phyloP scores from a whole-genome alignment of 2,888 invertebrate species.

The Pheosia gnoma region DNA sequence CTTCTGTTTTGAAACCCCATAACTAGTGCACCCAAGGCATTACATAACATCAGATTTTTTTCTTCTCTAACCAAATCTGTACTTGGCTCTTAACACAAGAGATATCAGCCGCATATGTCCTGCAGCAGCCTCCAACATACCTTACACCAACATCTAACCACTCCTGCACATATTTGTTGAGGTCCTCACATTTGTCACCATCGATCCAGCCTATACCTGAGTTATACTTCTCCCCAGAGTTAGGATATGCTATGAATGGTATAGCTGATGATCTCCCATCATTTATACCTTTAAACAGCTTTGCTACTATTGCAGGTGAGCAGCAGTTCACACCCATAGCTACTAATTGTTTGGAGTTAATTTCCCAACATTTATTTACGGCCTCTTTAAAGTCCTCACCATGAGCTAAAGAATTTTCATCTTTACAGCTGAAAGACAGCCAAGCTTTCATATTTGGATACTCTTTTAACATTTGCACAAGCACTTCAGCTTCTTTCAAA shows the following conservation, averaged over 20 bases:
- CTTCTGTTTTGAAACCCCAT: not conserved
- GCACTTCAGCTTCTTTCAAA: conserved; percentile 90
- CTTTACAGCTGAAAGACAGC: conserved; percentile 93
- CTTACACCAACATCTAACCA: conserved; percentile 92
- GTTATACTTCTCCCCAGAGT: conserved; percentile 92
- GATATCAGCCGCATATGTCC: conserved; percentile 91
- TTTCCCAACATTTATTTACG: conserved; percentile 86
- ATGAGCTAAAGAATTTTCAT: conserved; percentile 84
- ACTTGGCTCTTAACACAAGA: conserved; percentile 78
- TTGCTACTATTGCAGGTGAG: conserved; percentile 62
- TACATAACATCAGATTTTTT: not conserved
- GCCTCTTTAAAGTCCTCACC: conserved; percentile 90
- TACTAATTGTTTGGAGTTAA: conserved; percentile 86
- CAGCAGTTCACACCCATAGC: conserved; percentile 96
- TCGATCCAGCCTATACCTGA: conserved; percentile 86
- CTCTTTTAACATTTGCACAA: conserved; percentile 90
- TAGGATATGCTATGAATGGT: conserved; percentile 94
- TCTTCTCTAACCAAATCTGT: conserved; percentile 46
- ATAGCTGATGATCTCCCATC: conserved; percentile 64
- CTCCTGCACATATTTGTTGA: conserved; percentile 87
- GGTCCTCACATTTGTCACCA: conserved; percentile 85
- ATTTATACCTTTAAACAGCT: conserved; percentile 63
- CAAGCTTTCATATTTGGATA: conserved; percentile 92
- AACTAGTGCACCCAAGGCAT: not conserved
- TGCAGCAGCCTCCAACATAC: conserved; percentile 96